These are phyloP conservation scores for Stramonita haemastoma DNA, from an alignment of 2,888 invertebrate genomes.

Conservation along the genomic window DNA sequence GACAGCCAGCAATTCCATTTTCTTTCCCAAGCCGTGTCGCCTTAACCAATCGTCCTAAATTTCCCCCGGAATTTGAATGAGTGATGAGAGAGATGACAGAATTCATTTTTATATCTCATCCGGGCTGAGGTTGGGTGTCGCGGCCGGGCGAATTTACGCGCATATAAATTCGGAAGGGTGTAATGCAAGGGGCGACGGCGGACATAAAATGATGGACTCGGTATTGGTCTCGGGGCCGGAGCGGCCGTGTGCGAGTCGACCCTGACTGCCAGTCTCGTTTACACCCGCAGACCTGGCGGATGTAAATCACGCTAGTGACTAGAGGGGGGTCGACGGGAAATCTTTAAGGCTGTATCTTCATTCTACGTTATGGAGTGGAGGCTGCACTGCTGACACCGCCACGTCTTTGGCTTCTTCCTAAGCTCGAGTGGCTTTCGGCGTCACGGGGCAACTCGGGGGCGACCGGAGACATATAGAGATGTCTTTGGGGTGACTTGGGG, in stretches of 20 bases:
- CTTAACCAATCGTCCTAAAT: constrained; percentile 46
- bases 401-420: background rate
- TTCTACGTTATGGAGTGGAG: background rate
- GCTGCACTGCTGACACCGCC: background rate
- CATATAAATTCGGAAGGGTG: constrained; percentile 40
- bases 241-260: constrained; percentile 33
- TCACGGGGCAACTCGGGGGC: background rate
- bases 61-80: constrained; percentile 44
- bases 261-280: constrained; percentile 38
- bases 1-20: constrained; percentile 41
- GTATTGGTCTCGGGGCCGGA: constrained; percentile 22
- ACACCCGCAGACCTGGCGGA: constrained; percentile 27
- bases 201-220: constrained; percentile 43
- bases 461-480: constrained; percentile 25
- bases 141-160: constrained; percentile 43
- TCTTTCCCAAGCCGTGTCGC: constrained; percentile 38
- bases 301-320: constrained; percentile 31
- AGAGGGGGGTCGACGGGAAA: background rate
- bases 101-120: constrained; percentile 45
- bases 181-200: constrained; percentile 22
- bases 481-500: background rate
- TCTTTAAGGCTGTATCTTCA: constrained; percentile 19
- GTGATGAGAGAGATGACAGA: constrained; percentile 44
- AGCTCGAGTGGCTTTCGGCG: constrained; percentile 21
- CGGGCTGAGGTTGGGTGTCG: constrained; percentile 40